Evolutionary conservation across 2,797 vertebrate species (phyloP), one percentile per base, ranked within the genome.

Genomic region (Chrosomus eos): DNA sequence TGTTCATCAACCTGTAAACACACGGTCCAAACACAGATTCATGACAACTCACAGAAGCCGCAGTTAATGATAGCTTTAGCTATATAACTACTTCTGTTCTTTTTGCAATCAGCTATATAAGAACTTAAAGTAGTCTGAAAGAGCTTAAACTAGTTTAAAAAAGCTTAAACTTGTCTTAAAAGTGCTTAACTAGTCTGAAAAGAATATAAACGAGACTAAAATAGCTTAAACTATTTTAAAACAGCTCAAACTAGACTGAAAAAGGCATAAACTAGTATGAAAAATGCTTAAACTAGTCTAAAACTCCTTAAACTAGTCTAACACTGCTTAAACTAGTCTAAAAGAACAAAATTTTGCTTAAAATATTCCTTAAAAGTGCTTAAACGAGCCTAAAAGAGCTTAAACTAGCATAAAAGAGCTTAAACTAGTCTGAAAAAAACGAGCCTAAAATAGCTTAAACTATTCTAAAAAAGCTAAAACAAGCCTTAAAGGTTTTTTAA

Each of bases 1-100:
- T 97, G 90, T 96, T 98, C 88, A 99, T 94, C 87, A 95, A 97
- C 88, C 98, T 99, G 92, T 82, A 76, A 36, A 91, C 87, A 81
- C 18, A 77, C 28, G n/a, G 40, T 43, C 66, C 48, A 64, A 60
- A 14, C 45, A 53, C 23, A 43, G 40, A 78, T 5, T 43, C 36
- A 70, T 16, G 23, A 28, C 19, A 16, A 19, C n/a, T 38, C 36
- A 51, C 26, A 5, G 43, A 48, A 19, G 16, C 38, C 0, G 16
- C 21, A 26, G 2, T 3, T 18, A 48, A 40, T 48, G n/a, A 72
- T 3, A 51, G 71, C 28, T 51, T 51, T 53, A 19, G 9, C 9
- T 51, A 51, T 7, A 73, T 10, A 73, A 53, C 5, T 74, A 73
- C 26, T 73, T 21, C 9, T 21, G 55, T n/a, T 55, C 51, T 11